Conservation (phyloP, 2,888 invertebrate species). For the Sphaeridia pumilis region DNA sequence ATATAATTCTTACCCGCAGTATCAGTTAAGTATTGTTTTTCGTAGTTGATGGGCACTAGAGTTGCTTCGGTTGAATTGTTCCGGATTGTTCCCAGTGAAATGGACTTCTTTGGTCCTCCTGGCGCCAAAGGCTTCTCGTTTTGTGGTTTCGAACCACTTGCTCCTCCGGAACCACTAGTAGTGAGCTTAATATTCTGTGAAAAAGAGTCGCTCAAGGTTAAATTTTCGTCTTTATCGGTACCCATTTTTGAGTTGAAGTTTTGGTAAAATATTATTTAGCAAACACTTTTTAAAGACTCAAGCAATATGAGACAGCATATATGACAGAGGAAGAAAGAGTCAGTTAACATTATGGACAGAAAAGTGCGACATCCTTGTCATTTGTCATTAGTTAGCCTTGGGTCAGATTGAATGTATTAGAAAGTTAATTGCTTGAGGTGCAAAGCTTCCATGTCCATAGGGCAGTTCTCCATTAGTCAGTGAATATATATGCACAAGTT, state of each 20-base stretch:
- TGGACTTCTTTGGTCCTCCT: slow-evolving; percentile 60
- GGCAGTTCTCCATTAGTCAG: too few relatives aligned
- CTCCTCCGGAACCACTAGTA: slow-evolving; percentile 22
- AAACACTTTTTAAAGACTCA: too few relatives aligned
- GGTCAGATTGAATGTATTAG: too few relatives aligned
- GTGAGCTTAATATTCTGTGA: slow-evolving; percentile 16
- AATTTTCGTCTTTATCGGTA: neutral
- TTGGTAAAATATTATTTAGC: too few relatives aligned
- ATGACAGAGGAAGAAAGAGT: too few relatives aligned
- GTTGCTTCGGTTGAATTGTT: slow-evolving; percentile 42
- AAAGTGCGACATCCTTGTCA: too few relatives aligned
- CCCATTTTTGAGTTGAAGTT: neutral
- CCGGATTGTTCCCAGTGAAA: slow-evolving; percentile 76
- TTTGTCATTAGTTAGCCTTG: too few relatives aligned
- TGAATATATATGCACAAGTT: too few relatives aligned
- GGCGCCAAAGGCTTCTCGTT: slow-evolving; percentile 43
- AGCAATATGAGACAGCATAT: too few relatives aligned
- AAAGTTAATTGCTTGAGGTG: too few relatives aligned
- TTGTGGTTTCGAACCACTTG: slow-evolving; percentile 46
- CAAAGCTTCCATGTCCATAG: too few relatives aligned
- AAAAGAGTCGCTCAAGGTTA: neutral
- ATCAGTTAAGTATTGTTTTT: neutral
- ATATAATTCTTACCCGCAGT: neutral
- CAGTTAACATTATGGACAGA: too few relatives aligned
- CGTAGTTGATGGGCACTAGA: slow-evolving; percentile 27